Percentiles rank a stretch among this genome's conserved stretches.
Evolutionary conservation across 2,797 vertebrate species (phyloP).

Genomic region (Semaprochilodus insignis): DNA sequence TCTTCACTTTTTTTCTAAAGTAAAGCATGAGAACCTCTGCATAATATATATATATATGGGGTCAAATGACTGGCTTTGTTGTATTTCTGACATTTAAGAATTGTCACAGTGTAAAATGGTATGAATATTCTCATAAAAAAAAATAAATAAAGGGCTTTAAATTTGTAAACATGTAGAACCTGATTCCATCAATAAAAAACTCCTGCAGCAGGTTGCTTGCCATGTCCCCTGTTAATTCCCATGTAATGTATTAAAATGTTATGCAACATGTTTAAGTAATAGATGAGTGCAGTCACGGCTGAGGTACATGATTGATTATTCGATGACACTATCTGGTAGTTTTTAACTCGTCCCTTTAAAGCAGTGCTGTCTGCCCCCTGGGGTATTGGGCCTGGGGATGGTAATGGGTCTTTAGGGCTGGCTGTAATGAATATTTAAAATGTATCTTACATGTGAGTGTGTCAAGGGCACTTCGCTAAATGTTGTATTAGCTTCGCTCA

Average conservation of each 20-base stretch:
- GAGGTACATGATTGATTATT: slow-evolving; percentile 73
- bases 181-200: slow-evolving; percentile 21
- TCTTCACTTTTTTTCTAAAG: too few species aligned
- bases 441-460: slow-evolving; percentile 62
- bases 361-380: slow-evolving; percentile 38
- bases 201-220: not conserved
- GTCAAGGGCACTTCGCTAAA: slow-evolving; percentile 67
- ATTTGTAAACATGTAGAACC: too few species aligned
- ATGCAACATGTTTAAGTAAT: slow-evolving; percentile 70
- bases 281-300: slow-evolving; percentile 66
- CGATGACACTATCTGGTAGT: slow-evolving; percentile 63
- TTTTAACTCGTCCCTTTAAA: slow-evolving; percentile 67
- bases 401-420: slow-evolving; percentile 69
- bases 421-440: slow-evolving; percentile 77
- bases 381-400: slow-evolving; percentile 58
- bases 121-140: too few species aligned
- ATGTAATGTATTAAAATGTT: slow-evolving; percentile 75
- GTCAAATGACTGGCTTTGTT: too few species aligned
- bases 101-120: too few species aligned
- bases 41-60: too few species aligned
- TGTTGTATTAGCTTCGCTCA: slow-evolving; percentile 55
- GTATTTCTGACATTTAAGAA: too few species aligned
- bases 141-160: too few species aligned
- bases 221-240: slow-evolving; percentile 52
- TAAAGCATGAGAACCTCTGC: too few species aligned